Percentiles rank a stretch among this genome's conserved stretches.
These are phyloP conservation scores for Himalopsyche tibetana DNA, from an alignment of 2,888 invertebrate genomes.

Conservation along the genomic window DNA sequence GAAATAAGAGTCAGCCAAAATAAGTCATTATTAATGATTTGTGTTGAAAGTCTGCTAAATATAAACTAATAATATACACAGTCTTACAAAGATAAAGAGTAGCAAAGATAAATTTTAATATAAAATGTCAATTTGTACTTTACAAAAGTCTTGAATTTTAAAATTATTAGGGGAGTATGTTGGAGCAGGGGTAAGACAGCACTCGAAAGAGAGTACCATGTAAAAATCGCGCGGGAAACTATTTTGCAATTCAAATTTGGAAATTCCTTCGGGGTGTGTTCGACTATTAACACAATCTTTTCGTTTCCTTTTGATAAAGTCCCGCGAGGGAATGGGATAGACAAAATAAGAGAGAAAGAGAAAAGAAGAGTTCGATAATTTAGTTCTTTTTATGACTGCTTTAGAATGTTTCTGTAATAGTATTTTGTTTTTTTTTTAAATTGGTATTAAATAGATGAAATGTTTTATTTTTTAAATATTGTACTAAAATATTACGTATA, in stretches of 20 bases:
- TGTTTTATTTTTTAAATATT: too few relatives aligned
- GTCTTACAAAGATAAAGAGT: too few relatives aligned
- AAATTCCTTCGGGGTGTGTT: conserved; percentile 63
- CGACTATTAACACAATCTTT: conserved; percentile 65
- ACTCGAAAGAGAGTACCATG: not conserved
- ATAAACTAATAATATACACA: too few relatives aligned
- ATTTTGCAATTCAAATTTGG: conserved; percentile 63
- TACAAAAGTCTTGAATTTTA: not conserved
- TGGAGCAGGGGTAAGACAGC: not conserved
- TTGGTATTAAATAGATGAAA: too few relatives aligned
- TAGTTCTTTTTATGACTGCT: not conserved
- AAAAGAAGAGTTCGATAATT: conserved; percentile 31
- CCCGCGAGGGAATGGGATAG: conserved; percentile 48
- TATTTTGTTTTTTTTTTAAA: too few relatives aligned
- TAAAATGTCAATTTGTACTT: too few relatives aligned
- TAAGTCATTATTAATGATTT: too few relatives aligned
- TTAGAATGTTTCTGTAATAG: too few relatives aligned
- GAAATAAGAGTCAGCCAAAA: too few relatives aligned
- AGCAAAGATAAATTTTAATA: too few relatives aligned
- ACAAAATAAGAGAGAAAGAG: conserved; percentile 11
- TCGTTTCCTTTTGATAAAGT: conserved; percentile 63
- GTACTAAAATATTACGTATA: too few relatives aligned
- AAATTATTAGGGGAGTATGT: conserved; percentile 3
- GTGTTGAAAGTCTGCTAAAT: too few relatives aligned
- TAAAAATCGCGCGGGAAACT: conserved; percentile 46